Base-by-base conservation (phyloP, 1,140 invertebrate species). In the Trachymyrmex cornetzi region DNA sequence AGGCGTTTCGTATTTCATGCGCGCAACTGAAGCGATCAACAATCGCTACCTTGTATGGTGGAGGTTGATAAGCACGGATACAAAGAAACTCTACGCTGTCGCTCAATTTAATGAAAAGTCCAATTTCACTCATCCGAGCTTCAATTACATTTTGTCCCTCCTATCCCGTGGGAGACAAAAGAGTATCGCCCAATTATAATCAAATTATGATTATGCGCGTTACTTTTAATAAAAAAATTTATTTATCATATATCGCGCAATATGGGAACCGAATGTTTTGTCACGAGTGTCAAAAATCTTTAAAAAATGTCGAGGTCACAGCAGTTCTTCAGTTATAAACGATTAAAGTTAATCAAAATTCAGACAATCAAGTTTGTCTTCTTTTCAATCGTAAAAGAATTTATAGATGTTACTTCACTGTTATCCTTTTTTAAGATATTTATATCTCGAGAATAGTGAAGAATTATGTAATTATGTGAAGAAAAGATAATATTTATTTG, bases 11-110 rank as follows among this genome's bases (percentile, higher is more conserved):
- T 61, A 84, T 84, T 84, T 84, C 69, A 48, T 24, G 38, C 69
- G 57, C 80, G 80, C 67, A 44, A 61, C 69, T 75, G 53, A 84
- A 84, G 80, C 80, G 69, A 84, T 84, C 80, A 75, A 75, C 80
- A 84, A 75, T 75, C 80, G 55, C 80, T 84, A 61, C 27, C 24
- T 75, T 48, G 67, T 74, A 48, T 61, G 80, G 22, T 24, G 4
- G 30, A 75, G 55, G 69, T 84, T 84, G 80, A 75, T 75, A 84
- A 84, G 69, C 69, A 44, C 53, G 80, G n/a, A 75, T 48, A 84
- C 69, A 84, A 84, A 75, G 69, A 75, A 84, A 82, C 24, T 61
- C 53, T 48, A 74, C 80, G 69, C 80, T 75, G 80, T 74, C 80
- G 55, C 55, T 48, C 57, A 61, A 75, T 84, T 57, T 74, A 74